A percentile compares a stretch with the other conserved stretches of the same genome.
Conservation (phyloP, 2,888 invertebrate species). For the Bedellia somnulentella region DNA sequence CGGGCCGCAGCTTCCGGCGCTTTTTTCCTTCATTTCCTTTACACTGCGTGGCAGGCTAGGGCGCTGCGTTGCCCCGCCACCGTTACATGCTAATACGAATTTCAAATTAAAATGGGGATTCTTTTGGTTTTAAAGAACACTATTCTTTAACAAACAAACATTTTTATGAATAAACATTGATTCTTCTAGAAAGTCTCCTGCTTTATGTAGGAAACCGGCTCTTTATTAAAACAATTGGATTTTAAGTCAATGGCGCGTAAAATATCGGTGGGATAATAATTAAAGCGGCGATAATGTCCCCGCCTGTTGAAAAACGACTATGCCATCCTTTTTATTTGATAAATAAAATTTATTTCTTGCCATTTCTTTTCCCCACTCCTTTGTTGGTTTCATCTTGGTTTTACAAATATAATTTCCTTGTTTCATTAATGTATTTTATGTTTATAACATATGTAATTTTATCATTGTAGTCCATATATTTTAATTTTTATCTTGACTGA, state of each 20-base stretch:
- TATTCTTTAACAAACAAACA: too few species aligned
- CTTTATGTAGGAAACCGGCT: too few species aligned
- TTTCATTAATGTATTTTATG: too few species aligned
- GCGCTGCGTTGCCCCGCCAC: constrained; percentile 35
- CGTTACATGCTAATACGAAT: constrained; percentile 10
- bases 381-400: too few species aligned
- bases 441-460: too few species aligned
- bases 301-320: constrained; percentile 52
- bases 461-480: too few species aligned
- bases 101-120: constrained; percentile 2
- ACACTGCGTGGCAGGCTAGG: constrained; percentile 45
- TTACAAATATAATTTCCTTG: too few species aligned
- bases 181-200: too few species aligned
- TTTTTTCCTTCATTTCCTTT: constrained; percentile 60
- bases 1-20: constrained; percentile 44
- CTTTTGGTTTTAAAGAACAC: too few species aligned
- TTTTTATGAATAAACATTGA: too few species aligned
- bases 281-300: constrained; percentile 60
- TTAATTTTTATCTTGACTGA: too few species aligned
- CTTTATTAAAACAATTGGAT: too few species aligned
- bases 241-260: constrained; percentile 31
- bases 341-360: constrained; percentile 56
- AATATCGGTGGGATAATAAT: constrained; percentile 59
- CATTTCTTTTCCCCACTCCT: constrained; percentile 27
- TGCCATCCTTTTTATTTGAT: constrained; percentile 61